Conservation (phyloP, 2,797 vertebrate species). For the Myripristis murdjan region DNA sequence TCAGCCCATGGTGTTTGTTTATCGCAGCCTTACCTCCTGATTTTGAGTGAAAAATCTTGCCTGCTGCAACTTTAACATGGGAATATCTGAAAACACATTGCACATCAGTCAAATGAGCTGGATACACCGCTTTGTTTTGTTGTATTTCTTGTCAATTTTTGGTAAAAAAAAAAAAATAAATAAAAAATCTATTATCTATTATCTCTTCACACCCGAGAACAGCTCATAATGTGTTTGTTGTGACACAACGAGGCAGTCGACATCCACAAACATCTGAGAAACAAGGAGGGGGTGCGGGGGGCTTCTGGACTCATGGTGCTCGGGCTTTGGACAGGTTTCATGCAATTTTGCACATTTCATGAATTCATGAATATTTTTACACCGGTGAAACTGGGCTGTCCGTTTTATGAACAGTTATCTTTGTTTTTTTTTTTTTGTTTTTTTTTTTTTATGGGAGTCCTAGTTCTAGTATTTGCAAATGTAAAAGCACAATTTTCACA, state of each 20-base stretch:
- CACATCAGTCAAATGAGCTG: conserved; percentile 10
- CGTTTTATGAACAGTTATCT: conserved; percentile 45
- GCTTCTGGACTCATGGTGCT: not conserved
- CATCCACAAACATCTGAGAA: conserved; percentile 44
- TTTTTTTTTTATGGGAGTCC: conserved; percentile 22
- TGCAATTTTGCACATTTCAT: conserved; percentile 54
- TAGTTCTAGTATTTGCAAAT: not conserved
- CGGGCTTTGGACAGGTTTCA: conserved; percentile 47
- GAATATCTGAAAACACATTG: not conserved
- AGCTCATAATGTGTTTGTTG: conserved; percentile 30
- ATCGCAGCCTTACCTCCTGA: too few species aligned
- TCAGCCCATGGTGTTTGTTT: too few species aligned
- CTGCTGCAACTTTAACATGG: conserved; percentile 13
- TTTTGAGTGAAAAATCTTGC: not conserved
- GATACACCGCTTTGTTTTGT: not conserved
- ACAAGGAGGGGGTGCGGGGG: conserved; percentile 40
- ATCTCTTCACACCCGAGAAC: conserved; percentile 32
- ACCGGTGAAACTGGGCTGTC: conserved; percentile 26
- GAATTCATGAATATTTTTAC: conserved; percentile 50
- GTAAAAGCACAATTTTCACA: too few species aligned
- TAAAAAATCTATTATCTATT: conserved; percentile 17
- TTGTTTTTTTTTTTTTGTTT: conserved; percentile 33
- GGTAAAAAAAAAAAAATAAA: too few species aligned
- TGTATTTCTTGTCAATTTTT: conserved; percentile 18
- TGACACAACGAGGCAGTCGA: conserved; percentile 54